These are phyloP conservation scores for Gila orcuttii DNA, from an alignment of 2,113 vertebrate genomes.

Conservation along the genomic window DNA sequence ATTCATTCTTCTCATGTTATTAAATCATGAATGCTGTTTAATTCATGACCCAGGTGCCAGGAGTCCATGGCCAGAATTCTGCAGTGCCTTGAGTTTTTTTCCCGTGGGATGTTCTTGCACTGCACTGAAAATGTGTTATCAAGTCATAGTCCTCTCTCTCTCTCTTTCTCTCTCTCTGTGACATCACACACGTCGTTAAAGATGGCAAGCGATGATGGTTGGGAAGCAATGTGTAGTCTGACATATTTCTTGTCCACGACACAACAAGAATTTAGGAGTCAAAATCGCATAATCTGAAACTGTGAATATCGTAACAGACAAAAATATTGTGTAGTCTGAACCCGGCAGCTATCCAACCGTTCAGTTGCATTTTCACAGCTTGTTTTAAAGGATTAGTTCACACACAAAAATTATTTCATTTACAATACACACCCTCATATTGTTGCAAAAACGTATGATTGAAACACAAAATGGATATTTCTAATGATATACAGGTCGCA, in stretches of 20 bases:
- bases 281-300: too few species aligned
- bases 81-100: conserved; percentile 41
- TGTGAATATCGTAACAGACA: too few species aligned
- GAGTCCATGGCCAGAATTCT: conserved; percentile 26
- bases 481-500: not conserved
- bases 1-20: conserved; percentile 61
- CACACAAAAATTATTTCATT: not conserved
- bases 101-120: not conserved
- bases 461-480: not conserved
- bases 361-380: not conserved
- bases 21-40: conserved; percentile 65
- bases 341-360: not conserved
- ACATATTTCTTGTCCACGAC: too few species aligned
- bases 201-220: too few species aligned
- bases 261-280: too few species aligned
- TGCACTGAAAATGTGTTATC: not conserved
- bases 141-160: not conserved
- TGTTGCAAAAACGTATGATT: not conserved
- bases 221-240: too few species aligned
- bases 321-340: too few species aligned
- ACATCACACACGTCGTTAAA: too few species aligned
- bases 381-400: not conserved
- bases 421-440: not conserved
- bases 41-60: conserved; percentile 60
- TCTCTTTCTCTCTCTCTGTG: too few species aligned